A percentile compares a stretch with the other conserved stretches of the same genome.
Conservation (phyloP, 1,140 invertebrate genomes). For the Rhopalosiphum padi region DNA sequence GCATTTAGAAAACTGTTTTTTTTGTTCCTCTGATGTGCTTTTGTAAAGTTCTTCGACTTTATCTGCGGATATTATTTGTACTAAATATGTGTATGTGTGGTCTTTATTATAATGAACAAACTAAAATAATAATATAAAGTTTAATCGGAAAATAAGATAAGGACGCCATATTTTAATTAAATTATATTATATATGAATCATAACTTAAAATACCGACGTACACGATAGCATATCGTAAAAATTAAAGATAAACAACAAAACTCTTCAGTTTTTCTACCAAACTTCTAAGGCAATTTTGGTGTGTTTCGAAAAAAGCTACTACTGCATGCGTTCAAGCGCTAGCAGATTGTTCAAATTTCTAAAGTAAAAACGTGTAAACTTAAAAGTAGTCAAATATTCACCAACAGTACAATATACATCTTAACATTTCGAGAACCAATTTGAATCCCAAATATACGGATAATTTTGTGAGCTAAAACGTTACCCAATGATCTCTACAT, state of each 20-base stretch:
- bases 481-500: not conserved
- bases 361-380: not conserved
- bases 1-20: not conserved
- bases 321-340: not conserved
- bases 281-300: not conserved
- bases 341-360: not conserved
- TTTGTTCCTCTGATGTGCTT: not conserved
- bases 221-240: not conserved
- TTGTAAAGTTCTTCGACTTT: not conserved
- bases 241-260: constrained; percentile 14
- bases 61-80: not conserved
- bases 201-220: not conserved
- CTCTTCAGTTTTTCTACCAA: not conserved
- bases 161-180: not conserved
- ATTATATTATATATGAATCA: not conserved
- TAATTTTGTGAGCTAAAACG: not conserved
- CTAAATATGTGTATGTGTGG: not conserved
- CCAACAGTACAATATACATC: not conserved
- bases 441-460: not conserved
- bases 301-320: not conserved
- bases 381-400: not conserved
- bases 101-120: not conserved
- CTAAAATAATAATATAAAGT: not conserved
- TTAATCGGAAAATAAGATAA: not conserved
- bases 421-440: not conserved